Conservation (phyloP, 2,888 invertebrate genomes). For the Euplagia quadripunctaria region DNA sequence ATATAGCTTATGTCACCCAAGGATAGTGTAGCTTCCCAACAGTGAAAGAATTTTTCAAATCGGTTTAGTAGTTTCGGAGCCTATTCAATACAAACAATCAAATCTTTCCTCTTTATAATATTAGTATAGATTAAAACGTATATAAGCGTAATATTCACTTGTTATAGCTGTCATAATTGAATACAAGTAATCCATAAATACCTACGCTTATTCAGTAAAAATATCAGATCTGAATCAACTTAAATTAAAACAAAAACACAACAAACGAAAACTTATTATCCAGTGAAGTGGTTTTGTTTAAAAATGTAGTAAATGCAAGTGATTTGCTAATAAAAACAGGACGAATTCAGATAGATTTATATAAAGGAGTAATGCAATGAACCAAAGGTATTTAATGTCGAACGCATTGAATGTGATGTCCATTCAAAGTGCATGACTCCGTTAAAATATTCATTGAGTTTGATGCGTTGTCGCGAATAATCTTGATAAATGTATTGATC, state of each 20-base stretch:
- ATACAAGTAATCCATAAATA: background rate
- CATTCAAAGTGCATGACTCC: slow-evolving; percentile 59
- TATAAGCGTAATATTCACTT: background rate
- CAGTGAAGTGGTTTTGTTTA: background rate
- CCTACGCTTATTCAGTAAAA: too few species aligned
- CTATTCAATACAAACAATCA: too few species aligned
- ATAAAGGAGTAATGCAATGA: slow-evolving; percentile 34
- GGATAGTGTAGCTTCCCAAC: too few species aligned
- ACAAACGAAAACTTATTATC: too few species aligned
- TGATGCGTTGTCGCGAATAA: slow-evolving; percentile 58
- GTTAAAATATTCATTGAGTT: slow-evolving; percentile 68
- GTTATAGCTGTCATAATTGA: background rate
- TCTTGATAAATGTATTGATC: slow-evolving; percentile 59
- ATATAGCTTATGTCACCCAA: too few species aligned
- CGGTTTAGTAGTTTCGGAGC: too few species aligned
- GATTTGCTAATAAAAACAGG: background rate
- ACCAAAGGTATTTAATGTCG: slow-evolving; percentile 54
- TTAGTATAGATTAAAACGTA: too few species aligned
- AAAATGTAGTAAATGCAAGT: background rate
- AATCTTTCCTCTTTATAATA: too few species aligned
- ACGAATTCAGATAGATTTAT: background rate
- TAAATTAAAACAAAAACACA: too few species aligned
- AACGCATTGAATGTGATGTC: slow-evolving; percentile 54
- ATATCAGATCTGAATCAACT: too few species aligned
- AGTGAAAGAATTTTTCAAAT: too few species aligned